phyloP scores from a whole-genome alignment of 2,888 invertebrate genomes.

The Papilio demoleus region DNA sequence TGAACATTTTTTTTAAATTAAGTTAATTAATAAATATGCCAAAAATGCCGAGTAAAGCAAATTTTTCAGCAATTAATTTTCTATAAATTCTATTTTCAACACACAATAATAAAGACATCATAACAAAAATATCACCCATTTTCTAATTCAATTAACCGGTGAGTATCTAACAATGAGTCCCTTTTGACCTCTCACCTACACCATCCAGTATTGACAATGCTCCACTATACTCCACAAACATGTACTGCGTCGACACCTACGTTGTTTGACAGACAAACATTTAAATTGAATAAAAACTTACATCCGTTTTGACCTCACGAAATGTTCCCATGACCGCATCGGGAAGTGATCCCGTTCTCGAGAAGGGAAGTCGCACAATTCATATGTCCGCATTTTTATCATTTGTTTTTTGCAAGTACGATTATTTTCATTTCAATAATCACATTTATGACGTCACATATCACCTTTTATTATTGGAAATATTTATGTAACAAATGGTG shows the following conservation, averaged over 20 bases:
- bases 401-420: neutral
- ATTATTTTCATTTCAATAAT: neutral
- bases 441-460: neutral
- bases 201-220: constrained; percentile 43
- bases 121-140: constrained; percentile 4
- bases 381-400: neutral
- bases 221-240: constrained; percentile 36
- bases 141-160: constrained; percentile 34
- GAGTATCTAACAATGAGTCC: constrained; percentile 24
- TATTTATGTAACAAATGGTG: too few species aligned
- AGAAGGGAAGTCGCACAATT: constrained; percentile 9
- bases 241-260: constrained; percentile 71
- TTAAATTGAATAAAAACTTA: constrained; percentile 49
- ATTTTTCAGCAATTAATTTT: too few species aligned
- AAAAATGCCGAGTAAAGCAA: too few species aligned
- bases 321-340: constrained; percentile 63
- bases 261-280: constrained; percentile 65
- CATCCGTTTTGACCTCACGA: constrained; percentile 59
- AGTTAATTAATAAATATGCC: too few species aligned
- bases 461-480: too few species aligned
- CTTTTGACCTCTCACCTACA: constrained; percentile 43
- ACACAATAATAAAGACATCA: neutral
- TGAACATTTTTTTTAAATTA: too few species aligned
- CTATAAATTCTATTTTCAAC: too few species aligned
- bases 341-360: constrained; percentile 21